These are phyloP conservation scores for Eupithecia subumbrata DNA, from an alignment of 2,888 invertebrate species.

Conservation along the genomic window DNA sequence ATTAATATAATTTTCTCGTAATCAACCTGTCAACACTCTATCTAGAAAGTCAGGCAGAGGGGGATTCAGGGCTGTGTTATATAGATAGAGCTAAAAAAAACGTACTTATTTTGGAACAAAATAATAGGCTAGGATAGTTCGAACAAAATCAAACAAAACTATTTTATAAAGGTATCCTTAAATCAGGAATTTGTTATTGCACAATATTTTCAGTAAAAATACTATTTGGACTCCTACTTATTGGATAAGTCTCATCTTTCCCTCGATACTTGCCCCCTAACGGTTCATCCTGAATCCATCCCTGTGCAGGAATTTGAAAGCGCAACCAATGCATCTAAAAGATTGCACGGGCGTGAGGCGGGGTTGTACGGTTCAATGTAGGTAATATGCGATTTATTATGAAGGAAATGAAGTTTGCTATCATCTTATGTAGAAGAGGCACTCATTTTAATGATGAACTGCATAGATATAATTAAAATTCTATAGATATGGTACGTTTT, in stretches of 20 bases:
- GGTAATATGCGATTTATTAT: background rate
- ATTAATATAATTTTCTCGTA: slow-evolving; percentile 36
- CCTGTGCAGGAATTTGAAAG: slow-evolving; percentile 37
- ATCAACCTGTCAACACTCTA: slow-evolving; percentile 33
- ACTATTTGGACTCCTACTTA: background rate
- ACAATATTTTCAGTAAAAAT: background rate
- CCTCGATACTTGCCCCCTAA: background rate
- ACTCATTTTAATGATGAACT: background rate
- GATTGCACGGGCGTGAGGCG: slow-evolving; percentile 16
- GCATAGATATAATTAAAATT: no score
- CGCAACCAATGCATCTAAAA: slow-evolving; percentile 33
- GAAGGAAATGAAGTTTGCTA: background rate
- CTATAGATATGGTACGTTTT: no score
- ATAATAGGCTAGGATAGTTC: no score
- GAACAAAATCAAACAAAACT: no score
- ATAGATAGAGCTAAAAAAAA: no score
- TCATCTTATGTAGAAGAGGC: background rate
- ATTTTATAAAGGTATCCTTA: no score
- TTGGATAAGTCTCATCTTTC: background rate
- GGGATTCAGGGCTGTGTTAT: background rate
- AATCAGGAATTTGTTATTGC: background rate
- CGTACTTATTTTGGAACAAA: no score
- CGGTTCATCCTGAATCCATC: slow-evolving; percentile 11
- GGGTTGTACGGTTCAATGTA: slow-evolving; percentile 24
- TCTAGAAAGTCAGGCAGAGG: slow-evolving; percentile 26